These are phyloP conservation scores for Samia ricini DNA, from an alignment of 1,140 invertebrate species.

Conservation along the genomic window DNA sequence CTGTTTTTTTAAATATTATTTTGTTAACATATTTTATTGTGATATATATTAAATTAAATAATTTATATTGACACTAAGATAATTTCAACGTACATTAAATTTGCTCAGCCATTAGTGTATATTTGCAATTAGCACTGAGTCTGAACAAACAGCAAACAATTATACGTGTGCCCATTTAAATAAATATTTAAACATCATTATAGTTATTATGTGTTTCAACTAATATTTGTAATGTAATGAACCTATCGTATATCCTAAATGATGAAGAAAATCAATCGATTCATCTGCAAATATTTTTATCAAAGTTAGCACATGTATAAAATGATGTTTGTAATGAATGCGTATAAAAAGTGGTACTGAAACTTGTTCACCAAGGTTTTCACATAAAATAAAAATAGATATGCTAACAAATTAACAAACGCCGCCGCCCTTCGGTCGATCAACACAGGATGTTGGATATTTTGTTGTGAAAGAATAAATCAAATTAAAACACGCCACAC, in stretches of 20 bases:
- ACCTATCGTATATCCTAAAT: constrained; percentile 5
- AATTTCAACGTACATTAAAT: background rate
- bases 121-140: constrained; percentile 6
- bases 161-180: background rate
- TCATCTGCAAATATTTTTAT: background rate
- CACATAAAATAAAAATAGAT: constrained; percentile 59
- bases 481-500: constrained; percentile 68
- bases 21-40: no score
- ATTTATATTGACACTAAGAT: background rate
- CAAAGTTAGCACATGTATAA: no score
- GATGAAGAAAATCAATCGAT: background rate
- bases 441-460: constrained; percentile 58
- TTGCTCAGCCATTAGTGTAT: background rate
- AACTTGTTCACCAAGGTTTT: background rate
- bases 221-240: constrained; percentile 36
- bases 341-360: background rate
- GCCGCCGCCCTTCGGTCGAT: constrained; percentile 37
- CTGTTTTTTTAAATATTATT: background rate
- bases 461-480: constrained; percentile 71
- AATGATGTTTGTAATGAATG: background rate
- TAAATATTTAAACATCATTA: constrained; percentile 7
- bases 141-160: constrained; percentile 4
- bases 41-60: background rate
- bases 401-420: constrained; percentile 70
- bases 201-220: background rate